Base-by-base conservation (phyloP, 1,140 invertebrate species). In the Drosophila kohkoa region DNA sequence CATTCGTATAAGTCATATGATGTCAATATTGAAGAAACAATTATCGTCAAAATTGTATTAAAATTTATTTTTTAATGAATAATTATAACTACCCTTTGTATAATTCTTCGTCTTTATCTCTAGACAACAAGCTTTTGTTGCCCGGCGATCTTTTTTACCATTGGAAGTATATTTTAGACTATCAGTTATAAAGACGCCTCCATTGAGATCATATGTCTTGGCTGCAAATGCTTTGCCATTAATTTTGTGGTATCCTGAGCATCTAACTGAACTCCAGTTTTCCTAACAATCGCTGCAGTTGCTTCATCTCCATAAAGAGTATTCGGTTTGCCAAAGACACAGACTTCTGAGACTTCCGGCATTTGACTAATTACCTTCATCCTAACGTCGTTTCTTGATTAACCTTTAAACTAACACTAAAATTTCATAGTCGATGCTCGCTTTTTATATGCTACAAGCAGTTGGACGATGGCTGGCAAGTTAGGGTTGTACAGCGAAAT, bases 291-390 rank as follows among this genome's bases (percentile, higher is more conserved):
- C 5, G 28, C 54, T 3, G 54, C 54, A 20, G 54, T 15, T 15
- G 54, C 32, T 20, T 13, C 54, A 4, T 57, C 54, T 57, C 13
- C 54, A 20, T 57, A 41, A 0, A n/a, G 16, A 16, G 16, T 13
- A 41, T 6, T 57, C 16, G 11, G 1, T 4, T 8, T 15, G 25
- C 54, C 54, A 20, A 57, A 57, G 6, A 57, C 54, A 57, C 54
- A 57, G 11, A 57, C 54, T 41, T 57, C 54, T 2, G 54, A 32
- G 2, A 57, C 54, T 10, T 57, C 32, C 4, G 54, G 54, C 54
- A 57, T 57, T 20, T 41, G 13, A 8, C 3, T 16, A 4, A 57
- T 41, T 11, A 57, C 8, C 32, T 57, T 41, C 11, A 35, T 35
- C 16, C 16, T 16, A 16, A 16, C 16, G 16, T 16, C 1, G 16